Base-by-base conservation (phyloP, 2,888 invertebrate genomes). In the Epinotia nisella region DNA sequence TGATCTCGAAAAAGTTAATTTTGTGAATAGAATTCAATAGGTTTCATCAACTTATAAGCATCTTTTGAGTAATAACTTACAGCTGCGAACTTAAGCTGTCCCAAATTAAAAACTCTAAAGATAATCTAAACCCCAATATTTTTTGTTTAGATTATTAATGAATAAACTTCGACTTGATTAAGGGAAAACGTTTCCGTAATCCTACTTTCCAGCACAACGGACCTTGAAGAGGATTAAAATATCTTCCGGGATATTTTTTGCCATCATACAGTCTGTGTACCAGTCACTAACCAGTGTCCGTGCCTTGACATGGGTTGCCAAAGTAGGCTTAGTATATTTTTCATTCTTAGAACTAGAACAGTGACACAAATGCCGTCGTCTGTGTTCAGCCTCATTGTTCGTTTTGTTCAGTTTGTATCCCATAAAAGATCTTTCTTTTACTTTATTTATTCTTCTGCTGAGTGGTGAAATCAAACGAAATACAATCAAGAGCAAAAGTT, bases 271-370 rank as follows among this genome's bases (percentile, higher is more conserved):
- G 59, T 24, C 65, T 60, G 17, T 61, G 53, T 70, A n/a, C 21
- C 41, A 62, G 49, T 60, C 61, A 56, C 29, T 51, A 51, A 55
- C 56, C 62, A 62, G 55, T 35, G 49, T 68, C 68, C 61, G 59
- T 39, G 66, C 39, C 66, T 53, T 73, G 73, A 73, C 73, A 64
- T 64, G 73, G 73, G 73, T 73, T 73, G 53, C 64, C 69, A 73
- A 73, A 73, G 73, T 73, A 73, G 58, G 73, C 59, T 73, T 68
- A 64, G 73, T 73, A 64, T 69, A 73, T 69, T 73, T 73, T 73
- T 69, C 68, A 73, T 69, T 69, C 73, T 73, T 73, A 73, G 69
- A 73, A 73, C 73, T 73, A 69, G 68, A 73, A 59, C 69, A 59
- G 64, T 64, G 64, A 73, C 73, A 73, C 69, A 69, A 69, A 73